Conservation (phyloP, 2,888 invertebrate genomes). For the Thymelicus sylvestris region DNA sequence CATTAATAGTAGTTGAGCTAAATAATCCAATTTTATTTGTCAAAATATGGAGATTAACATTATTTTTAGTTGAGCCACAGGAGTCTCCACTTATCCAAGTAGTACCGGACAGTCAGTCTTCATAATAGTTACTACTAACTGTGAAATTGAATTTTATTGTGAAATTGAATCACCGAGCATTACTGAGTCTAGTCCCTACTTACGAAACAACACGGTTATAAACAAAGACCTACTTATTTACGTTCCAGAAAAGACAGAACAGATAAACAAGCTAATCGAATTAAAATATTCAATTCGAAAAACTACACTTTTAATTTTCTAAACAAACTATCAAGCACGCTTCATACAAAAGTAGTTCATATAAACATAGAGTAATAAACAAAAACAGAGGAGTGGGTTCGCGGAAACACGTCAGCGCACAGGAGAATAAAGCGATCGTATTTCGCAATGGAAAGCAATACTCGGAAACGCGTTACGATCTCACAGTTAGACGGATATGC, state of each 20-base stretch:
- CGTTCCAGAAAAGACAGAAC: slow-evolving; percentile 28
- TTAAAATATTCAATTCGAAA: slow-evolving; percentile 49
- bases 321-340: slow-evolving; percentile 48
- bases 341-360: slow-evolving; percentile 56
- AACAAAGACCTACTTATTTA: slow-evolving; percentile 16
- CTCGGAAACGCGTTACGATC: slow-evolving; percentile 76
- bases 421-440: slow-evolving; percentile 72
- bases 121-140: no score
- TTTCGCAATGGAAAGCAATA: slow-evolving; percentile 77
- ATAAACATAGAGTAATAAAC: slow-evolving; percentile 79
- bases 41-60: no score
- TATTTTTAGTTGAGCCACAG: no score
- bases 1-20: no score
- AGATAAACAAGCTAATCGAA: slow-evolving; percentile 41
- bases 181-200: no score
- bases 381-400: slow-evolving; percentile 80
- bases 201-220: not conserved
- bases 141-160: no score
- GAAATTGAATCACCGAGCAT: no score
- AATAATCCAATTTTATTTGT: no score
- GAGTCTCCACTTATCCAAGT: no score
- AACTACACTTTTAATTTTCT: slow-evolving; percentile 54
- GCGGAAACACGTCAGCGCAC: slow-evolving; percentile 59
- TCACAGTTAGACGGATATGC: slow-evolving; percentile 72
- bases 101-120: no score